Base-by-base conservation (phyloP, 2,888 invertebrate species). In the Napeogenes sylphis region DNA sequence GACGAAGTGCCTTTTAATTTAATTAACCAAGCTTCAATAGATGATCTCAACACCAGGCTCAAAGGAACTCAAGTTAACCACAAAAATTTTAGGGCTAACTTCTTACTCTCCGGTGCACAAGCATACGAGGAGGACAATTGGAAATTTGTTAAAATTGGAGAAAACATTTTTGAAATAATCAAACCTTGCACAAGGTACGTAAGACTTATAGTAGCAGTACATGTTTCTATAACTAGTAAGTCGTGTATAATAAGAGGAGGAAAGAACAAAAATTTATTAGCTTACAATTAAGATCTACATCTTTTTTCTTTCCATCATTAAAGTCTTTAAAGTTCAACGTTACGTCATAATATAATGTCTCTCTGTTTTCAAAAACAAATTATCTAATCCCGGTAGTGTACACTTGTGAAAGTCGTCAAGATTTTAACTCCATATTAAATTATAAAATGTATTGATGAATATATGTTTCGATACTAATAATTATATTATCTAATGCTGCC, bases 141-240 rank as follows among this genome's bases (percentile, higher is more conserved):
- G 94, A 91, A 92, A 61, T 95, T 93, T 87, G 78, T 95, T 4
- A 93, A 92, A 78, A 93, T 95, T 60, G 94, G 94, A 5, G 84
- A 92, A 4, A 91, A 92, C 12, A 73, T 93, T 56, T 93, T 95
- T 73, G 91, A 93, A 75, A 91, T 93, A 65, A 82, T 94, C 30
- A 94, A 93, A 75, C 93, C 93, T 0, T 94, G 94, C 74, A 91
- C 92, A 0, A 92, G 94, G 91, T 92, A 73, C 68, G 64, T 58
- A 64, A 53, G 10, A 21, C 33, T 51, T 21, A 13, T 21, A 45
- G 51, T 64, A 38, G 4, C 4, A n/a, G 12, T 38, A 56, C 2
- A 42, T 45, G 14, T 58, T 10, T 6, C 32, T 13, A 54, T 54
- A 13, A 54, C 13, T 54, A 13, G 4, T 54, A 4, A 14, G 21